phyloP scores from a whole-genome alignment of 2,113 vertebrate genomes.

The Siphamia tubifer region DNA sequence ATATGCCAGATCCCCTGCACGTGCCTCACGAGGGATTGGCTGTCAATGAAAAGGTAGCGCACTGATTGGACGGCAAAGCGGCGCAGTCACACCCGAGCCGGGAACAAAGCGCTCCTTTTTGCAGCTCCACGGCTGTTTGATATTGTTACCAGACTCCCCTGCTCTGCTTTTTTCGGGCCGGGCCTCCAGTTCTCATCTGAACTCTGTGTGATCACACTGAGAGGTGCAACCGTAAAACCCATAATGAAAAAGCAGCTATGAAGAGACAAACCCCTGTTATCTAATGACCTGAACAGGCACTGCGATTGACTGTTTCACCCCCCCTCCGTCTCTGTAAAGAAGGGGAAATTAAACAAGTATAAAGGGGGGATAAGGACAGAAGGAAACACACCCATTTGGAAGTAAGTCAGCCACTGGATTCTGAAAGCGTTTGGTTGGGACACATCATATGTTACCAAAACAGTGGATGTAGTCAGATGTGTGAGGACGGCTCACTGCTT shows the following conservation, averaged over 20 bases:
- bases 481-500: constrained; percentile 24
- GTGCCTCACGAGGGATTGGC: constrained; percentile 38
- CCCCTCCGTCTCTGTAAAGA: background rate
- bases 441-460: constrained; percentile 63
- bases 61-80: constrained; percentile 23
- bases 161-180: constrained; percentile 35
- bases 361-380: constrained; percentile 37
- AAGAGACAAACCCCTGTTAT: constrained; percentile 56
- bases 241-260: constrained; percentile 43
- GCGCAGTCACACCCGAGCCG: constrained; percentile 50
- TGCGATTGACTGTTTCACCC: constrained; percentile 44
- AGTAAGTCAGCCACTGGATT: constrained; percentile 59
- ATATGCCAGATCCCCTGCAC: constrained; percentile 35
- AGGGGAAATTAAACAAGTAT: constrained; percentile 20
- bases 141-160: constrained; percentile 66
- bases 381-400: constrained; percentile 68
- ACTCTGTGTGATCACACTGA: constrained; percentile 23
- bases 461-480: constrained; percentile 58
- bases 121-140: constrained; percentile 48
- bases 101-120: constrained; percentile 45
- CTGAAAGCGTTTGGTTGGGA: constrained; percentile 67
- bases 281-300: constrained; percentile 57
- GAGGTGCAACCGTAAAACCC: constrained; percentile 27
- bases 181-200: constrained; percentile 28
- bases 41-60: constrained; percentile 43